A percentile compares a stretch with the other conserved stretches of the same genome.
Conservation (phyloP, 2,797 vertebrate species). For the Mormyrus hasselquistii region DNA sequence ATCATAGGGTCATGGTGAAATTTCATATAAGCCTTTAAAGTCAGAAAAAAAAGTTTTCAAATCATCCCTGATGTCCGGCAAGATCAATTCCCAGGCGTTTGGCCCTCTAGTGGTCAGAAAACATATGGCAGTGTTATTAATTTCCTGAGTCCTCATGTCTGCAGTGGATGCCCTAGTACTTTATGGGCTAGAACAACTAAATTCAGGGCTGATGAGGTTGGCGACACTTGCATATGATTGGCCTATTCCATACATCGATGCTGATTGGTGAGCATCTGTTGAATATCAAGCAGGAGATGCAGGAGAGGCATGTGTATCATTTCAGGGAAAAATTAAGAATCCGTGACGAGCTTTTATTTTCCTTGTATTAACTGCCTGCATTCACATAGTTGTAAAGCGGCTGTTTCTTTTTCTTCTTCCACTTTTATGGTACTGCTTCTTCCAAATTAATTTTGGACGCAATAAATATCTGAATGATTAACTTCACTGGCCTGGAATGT, state of each 20-base stretch:
- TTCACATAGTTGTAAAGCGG: background rate
- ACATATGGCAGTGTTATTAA: background rate
- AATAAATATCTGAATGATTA: background rate
- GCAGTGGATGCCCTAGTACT: background rate
- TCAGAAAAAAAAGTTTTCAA: background rate
- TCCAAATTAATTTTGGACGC: background rate
- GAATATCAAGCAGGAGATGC: background rate
- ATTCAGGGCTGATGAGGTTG: background rate
- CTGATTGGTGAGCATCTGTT: background rate
- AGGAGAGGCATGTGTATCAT: background rate
- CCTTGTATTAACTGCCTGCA: background rate
- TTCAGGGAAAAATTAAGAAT: conserved; percentile 8
- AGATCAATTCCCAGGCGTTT: background rate
- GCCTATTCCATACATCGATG: background rate
- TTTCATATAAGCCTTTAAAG: background rate
- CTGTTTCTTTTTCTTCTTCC: background rate
- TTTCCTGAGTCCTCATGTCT: background rate
- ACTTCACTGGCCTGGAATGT: background rate
- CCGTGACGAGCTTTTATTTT: background rate
- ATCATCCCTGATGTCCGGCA: background rate
- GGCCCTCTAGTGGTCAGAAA: conserved; percentile 22
- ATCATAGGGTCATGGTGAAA: background rate
- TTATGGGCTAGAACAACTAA: background rate
- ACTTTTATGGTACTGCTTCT: background rate
- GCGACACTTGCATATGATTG: background rate